Base-by-base conservation (phyloP, 2,113 vertebrate genomes). In the Ameiurus melas region DNA sequence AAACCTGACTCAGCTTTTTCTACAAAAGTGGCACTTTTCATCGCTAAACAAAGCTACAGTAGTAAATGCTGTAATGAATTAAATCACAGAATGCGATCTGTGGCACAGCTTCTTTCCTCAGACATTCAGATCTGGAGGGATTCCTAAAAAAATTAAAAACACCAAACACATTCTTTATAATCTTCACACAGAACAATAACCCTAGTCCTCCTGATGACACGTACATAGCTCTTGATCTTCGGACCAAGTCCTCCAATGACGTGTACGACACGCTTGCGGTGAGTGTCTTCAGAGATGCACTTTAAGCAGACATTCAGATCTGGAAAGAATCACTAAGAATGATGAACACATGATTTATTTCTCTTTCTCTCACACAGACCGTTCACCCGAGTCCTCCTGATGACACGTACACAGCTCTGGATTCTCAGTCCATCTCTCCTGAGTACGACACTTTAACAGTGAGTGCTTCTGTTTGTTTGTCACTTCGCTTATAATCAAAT, bases 281-380 rank as follows among this genome's bases (percentile, higher is more conserved):
- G 20, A 66, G 62, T 27, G 22, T 8, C 8, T 25, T 64, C 60
- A 47, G 71, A 62, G 58, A 27, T 51, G 25, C 66, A 85, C 8
- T 85, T 58, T n/a, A n/a, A n/a, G n/a, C 68, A 73, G n/a, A 43
- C 53, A 39, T 58, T 85, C 68, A 43, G 84, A 85, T 85, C 27
- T 55, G n/a, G 7, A 39, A 60, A 60, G 79, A 60, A 82, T 53
- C 17, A 51, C 51, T 64, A 83, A 33, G 62, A 36, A 83, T 0
- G 60, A 62, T 39, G 70, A 43, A n/a, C 64, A 22, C 10, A 53
- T 70, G 33, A 55, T 85, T 70, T 19, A n/a, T n/a, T n/a, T n/a
- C n/a, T n/a, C n/a, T n/a, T n/a, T n/a, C n/a, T n/a, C n/a, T n/a
- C n/a, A n/a, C n/a, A n/a, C n/a, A n/a, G n/a, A n/a, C n/a, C n/a